Evolutionary conservation across 2,113 vertebrate genomes (phyloP).

Genomic region (Parus major): DNA sequence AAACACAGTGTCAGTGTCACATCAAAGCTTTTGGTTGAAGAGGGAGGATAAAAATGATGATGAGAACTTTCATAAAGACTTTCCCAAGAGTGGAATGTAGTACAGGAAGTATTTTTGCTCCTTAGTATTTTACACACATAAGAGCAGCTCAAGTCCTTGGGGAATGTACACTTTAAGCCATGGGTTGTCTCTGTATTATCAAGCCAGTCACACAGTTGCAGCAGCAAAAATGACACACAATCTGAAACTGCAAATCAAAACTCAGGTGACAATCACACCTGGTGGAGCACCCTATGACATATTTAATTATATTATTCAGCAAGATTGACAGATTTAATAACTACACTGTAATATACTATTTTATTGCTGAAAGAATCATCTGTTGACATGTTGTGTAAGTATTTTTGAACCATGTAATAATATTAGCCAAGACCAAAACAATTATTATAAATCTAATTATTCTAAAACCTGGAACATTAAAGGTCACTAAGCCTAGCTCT

Average conservation of each 20-base stretch:
- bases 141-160: not conserved
- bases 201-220: not conserved
- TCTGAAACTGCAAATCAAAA: not conserved
- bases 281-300: not conserved
- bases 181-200: not conserved
- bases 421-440: slow-evolving; percentile 1
- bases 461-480: not conserved
- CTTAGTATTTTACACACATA: not conserved
- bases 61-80: not conserved
- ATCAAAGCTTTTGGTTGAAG: not conserved
- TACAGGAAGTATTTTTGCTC: not conserved
- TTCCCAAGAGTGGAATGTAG: not conserved
- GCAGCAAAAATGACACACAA: not conserved
- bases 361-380: not conserved
- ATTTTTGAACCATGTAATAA: not conserved
- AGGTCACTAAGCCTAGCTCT: not conserved
- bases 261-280: not conserved
- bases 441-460: not conserved
- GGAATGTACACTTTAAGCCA: not conserved
- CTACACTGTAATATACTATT: not conserved
- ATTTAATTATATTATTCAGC: not conserved
- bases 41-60: not conserved
- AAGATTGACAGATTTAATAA: not conserved
- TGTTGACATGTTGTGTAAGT: not conserved
- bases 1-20: not conserved